These are phyloP conservation scores for Pachliopta kotzebuea DNA, from an alignment of 2,888 invertebrate species.

Conservation along the genomic window DNA sequence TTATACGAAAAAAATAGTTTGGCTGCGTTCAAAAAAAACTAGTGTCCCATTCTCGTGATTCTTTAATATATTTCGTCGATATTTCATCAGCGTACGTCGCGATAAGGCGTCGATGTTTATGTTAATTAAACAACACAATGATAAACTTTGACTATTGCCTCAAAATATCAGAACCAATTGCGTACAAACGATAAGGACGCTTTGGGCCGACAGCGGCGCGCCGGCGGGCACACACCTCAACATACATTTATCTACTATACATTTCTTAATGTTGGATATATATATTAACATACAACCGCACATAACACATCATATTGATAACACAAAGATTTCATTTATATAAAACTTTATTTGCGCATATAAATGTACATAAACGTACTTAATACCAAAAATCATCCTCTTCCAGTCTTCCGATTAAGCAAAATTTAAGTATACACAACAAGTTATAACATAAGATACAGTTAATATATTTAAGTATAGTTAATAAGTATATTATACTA, in stretches of 20 bases:
- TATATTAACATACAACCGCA: neutral
- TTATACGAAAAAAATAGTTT: too few relatives aligned
- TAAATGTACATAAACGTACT: too few relatives aligned
- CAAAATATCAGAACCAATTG: conserved; percentile 29
- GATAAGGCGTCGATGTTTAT: conserved; percentile 22
- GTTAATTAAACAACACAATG: conserved; percentile 30
- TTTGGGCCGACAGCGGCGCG: conserved; percentile 15
- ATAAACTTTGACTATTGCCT: conserved; percentile 40
- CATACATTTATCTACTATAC: conserved; percentile 4
- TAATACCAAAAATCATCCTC: too few relatives aligned
- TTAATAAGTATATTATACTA: too few relatives aligned
- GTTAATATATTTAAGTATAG: too few relatives aligned
- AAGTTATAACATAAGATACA: too few relatives aligned
- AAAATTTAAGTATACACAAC: too few relatives aligned
- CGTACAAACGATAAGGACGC: conserved; percentile 28
- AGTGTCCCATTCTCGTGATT: conserved; percentile 16
- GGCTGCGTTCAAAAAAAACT: neutral
- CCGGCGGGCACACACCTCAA: neutral
- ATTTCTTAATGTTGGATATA: neutral
- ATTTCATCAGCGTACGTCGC: conserved; percentile 19
- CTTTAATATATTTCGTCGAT: conserved; percentile 21
- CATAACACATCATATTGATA: too few relatives aligned
- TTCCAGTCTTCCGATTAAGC: too few relatives aligned
- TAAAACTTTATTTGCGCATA: too few relatives aligned
- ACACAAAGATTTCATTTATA: too few relatives aligned